Percentiles rank a stretch among this genome's conserved stretches.
phyloP scores from a whole-genome alignment of 2,797 vertebrate genomes.

The Microctenopoma steveboyesi region DNA sequence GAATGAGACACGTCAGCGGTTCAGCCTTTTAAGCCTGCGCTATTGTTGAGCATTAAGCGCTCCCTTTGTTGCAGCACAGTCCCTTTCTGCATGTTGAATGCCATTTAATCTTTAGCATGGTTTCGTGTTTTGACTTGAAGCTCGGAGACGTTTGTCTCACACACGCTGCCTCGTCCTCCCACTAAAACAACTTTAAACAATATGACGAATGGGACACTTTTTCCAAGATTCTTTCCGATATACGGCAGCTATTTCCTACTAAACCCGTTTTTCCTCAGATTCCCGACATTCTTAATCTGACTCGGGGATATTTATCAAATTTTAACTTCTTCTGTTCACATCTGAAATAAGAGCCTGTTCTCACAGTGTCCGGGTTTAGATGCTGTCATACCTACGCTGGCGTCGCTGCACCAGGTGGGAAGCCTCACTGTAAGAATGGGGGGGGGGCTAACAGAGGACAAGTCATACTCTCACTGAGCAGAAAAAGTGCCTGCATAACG shows the following conservation, averaged over 20 bases:
- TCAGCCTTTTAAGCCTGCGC: slow-evolving; percentile 44
- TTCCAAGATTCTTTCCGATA: slow-evolving; percentile 29
- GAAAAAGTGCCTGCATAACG: too few relatives aligned
- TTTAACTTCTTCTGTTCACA: not conserved
- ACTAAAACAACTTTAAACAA: slow-evolving; percentile 26
- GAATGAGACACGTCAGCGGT: slow-evolving; percentile 55
- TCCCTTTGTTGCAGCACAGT: slow-evolving; percentile 52
- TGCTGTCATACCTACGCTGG: too few relatives aligned
- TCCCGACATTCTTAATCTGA: slow-evolving; percentile 27
- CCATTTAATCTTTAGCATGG: slow-evolving; percentile 25
- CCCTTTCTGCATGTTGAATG: slow-evolving; percentile 45
- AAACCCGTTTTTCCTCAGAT: slow-evolving; percentile 7
- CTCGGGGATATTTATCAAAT: too few relatives aligned
- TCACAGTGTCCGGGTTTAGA: too few relatives aligned
- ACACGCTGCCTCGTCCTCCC: slow-evolving; percentile 26
- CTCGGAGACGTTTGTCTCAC: slow-evolving; percentile 44
- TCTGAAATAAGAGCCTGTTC: too few relatives aligned
- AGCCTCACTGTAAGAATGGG: too few relatives aligned
- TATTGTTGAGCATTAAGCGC: slow-evolving; percentile 45
- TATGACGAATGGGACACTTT: slow-evolving; percentile 16
- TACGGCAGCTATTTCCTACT: slow-evolving; percentile 35
- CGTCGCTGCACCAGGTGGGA: too few relatives aligned
- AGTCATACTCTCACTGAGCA: too few relatives aligned
- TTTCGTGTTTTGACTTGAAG: slow-evolving; percentile 77
- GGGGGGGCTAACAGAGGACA: too few relatives aligned